Conservation (phyloP, 1,140 invertebrate species). For the Cotesia glomerata region DNA sequence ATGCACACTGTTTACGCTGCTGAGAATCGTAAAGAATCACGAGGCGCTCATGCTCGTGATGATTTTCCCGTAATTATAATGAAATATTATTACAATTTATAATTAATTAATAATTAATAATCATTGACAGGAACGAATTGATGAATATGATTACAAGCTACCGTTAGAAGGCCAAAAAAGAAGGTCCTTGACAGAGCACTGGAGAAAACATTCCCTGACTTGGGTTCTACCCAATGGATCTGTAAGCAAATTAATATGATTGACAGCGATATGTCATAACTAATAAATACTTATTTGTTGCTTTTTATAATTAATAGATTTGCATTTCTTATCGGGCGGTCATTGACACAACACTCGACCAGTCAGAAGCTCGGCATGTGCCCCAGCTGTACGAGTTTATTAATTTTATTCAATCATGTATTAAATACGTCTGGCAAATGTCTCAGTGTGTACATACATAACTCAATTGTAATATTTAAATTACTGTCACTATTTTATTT, state of each 20-base stretch:
- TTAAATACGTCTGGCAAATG: background rate
- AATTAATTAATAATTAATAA: constrained; percentile 14
- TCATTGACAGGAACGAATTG: constrained; percentile 67
- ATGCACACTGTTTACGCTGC: constrained; percentile 77
- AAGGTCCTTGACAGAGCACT: constrained; percentile 78
- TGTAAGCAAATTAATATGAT: constrained; percentile 63
- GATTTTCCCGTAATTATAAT: constrained; percentile 70
- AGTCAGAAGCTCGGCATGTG: constrained; percentile 73
- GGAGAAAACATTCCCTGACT: constrained; percentile 89
- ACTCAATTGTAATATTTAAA: background rate
- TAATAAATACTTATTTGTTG: background rate
- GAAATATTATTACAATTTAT: background rate
- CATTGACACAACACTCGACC: constrained; percentile 84
- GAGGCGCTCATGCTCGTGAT: constrained; percentile 86
- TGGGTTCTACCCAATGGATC: constrained; percentile 69
- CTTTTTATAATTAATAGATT: constrained; percentile 62
- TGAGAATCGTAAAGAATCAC: constrained; percentile 81
- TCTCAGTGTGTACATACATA: background rate
- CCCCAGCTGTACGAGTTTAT: constrained; percentile 77
- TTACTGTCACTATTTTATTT: too few species aligned
- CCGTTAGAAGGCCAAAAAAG: constrained; percentile 76
- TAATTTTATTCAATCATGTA: constrained; percentile 50
- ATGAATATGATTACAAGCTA: constrained; percentile 81
- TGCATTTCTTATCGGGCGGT: constrained; percentile 83
- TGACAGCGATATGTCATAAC: background rate